Conservation (phyloP, 2,888 invertebrate genomes). For the Diarsia brunnea region DNA sequence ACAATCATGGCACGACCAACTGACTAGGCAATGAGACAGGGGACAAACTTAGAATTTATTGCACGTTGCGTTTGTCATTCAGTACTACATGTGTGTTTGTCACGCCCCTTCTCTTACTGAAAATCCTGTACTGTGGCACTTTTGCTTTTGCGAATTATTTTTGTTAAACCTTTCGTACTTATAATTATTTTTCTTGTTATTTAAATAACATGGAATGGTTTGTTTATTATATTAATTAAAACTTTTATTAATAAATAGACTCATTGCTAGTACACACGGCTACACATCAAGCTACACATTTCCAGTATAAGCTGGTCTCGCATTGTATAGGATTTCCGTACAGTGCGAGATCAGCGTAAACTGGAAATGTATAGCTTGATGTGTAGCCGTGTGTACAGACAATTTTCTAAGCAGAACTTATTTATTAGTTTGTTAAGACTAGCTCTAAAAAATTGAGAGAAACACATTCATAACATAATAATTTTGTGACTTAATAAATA, state of each 20-base stretch:
- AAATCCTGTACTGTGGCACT: conserved; percentile 40
- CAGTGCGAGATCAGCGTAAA: no score
- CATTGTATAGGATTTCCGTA: no score
- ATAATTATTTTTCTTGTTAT: neutral
- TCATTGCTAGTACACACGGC: neutral
- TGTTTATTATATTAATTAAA: neutral
- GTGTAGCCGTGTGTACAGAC: no score
- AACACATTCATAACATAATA: neutral
- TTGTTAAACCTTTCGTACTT: neutral
- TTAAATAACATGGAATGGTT: neutral
- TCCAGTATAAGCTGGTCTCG: no score
- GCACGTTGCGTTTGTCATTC: conserved; percentile 59
- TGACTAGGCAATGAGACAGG: conserved; percentile 68
- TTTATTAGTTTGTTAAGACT: neutral
- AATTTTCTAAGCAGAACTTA: neutral
- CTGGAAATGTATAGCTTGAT: no score
- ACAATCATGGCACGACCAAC: conserved; percentile 69
- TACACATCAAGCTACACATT: no score
- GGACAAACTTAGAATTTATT: conserved; percentile 65
- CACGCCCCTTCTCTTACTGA: conserved; percentile 49
- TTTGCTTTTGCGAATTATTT: neutral
- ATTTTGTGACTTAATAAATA: conserved; percentile 19
- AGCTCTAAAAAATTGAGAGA: conserved; percentile 5
- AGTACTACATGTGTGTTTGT: conserved; percentile 51
- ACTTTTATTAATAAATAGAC: neutral